Percentiles rank a stretch among this genome's conserved stretches.
phyloP scores from a whole-genome alignment of 2,888 invertebrate species.

The Lepidonotus clava region DNA sequence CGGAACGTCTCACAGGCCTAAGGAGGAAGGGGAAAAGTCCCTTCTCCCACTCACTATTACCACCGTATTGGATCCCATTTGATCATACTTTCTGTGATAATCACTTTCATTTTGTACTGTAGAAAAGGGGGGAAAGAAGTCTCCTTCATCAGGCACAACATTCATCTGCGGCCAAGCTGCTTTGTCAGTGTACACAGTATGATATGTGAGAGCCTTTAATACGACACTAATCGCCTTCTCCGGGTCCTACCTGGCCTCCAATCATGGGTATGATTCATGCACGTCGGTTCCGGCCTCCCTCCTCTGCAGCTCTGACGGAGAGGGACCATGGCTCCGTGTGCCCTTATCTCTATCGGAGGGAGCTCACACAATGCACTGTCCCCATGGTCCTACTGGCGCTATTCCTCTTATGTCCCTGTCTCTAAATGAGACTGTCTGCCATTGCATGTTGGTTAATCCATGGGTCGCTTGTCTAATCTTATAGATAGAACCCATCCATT shows the following conservation, averaged over 20 bases:
- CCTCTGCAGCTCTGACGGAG: background rate
- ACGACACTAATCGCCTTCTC: slow-evolving; percentile 27
- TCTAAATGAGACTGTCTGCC: slow-evolving; percentile 19
- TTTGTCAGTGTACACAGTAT: slow-evolving; percentile 39
- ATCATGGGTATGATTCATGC: slow-evolving; percentile 19
- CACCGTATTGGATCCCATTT: background rate
- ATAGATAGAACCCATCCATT: too few relatives aligned
- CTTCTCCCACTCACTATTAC: background rate
- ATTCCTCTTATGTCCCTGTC: too few relatives aligned
- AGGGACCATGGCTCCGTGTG: too few relatives aligned
- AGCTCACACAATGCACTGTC: too few relatives aligned
- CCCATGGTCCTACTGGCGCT: too few relatives aligned
- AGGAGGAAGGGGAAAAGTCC: background rate
- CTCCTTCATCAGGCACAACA: slow-evolving; percentile 13
- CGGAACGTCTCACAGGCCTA: background rate
- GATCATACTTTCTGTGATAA: slow-evolving; percentile 24
- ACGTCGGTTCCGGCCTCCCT: background rate
- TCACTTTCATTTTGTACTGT: background rate
- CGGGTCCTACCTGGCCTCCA: slow-evolving; percentile 29
- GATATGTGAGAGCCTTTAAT: slow-evolving; percentile 38
- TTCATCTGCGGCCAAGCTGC: slow-evolving; percentile 34
- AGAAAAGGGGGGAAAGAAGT: background rate
- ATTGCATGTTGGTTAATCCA: background rate
- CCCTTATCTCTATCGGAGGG: too few relatives aligned
- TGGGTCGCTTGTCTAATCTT: slow-evolving; percentile 26